Conservation (phyloP, 2,888 invertebrate genomes). For the Loripinus fragilis region DNA sequence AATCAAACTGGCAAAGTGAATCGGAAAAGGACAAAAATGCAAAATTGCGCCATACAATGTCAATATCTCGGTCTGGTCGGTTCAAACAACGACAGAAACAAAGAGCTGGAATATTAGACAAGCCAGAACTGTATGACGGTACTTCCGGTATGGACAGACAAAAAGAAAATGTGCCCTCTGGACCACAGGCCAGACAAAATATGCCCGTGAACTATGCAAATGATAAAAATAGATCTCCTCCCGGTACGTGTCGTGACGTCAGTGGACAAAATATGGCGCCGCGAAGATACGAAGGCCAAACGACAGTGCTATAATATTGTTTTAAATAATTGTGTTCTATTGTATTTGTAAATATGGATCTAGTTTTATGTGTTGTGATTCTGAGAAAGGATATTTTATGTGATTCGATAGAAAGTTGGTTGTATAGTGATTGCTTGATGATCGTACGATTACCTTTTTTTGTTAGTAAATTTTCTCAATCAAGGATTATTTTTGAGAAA, state of each 20-base stretch:
- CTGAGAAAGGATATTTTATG: no score
- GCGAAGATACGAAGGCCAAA: constrained; percentile 52
- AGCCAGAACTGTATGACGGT: constrained; percentile 68
- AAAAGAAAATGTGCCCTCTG: constrained; percentile 26
- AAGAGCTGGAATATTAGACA: constrained; percentile 70
- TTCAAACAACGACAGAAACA: constrained; percentile 77
- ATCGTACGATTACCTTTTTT: no score
- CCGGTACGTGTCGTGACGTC: constrained; percentile 59
- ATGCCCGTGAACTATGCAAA: constrained; percentile 12
- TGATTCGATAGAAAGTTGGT: no score
- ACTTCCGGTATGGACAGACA: constrained; percentile 1
- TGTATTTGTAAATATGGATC: background rate
- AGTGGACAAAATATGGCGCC: constrained; percentile 43
- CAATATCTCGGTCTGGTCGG: constrained; percentile 77
- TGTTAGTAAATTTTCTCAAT: no score
- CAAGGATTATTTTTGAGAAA: no score
- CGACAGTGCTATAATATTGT: constrained; percentile 49
- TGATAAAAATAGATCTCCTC: constrained; percentile 36
- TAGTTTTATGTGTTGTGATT: constrained; percentile 7
- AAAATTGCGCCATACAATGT: constrained; percentile 70
- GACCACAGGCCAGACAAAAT: background rate
- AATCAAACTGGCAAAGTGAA: constrained; percentile 54
- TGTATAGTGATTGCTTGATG: no score
- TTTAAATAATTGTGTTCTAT: background rate
- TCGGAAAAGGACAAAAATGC: constrained; percentile 71